Conservation (phyloP, 2,888 invertebrate genomes). For the Galerucella nymphaeae region DNA sequence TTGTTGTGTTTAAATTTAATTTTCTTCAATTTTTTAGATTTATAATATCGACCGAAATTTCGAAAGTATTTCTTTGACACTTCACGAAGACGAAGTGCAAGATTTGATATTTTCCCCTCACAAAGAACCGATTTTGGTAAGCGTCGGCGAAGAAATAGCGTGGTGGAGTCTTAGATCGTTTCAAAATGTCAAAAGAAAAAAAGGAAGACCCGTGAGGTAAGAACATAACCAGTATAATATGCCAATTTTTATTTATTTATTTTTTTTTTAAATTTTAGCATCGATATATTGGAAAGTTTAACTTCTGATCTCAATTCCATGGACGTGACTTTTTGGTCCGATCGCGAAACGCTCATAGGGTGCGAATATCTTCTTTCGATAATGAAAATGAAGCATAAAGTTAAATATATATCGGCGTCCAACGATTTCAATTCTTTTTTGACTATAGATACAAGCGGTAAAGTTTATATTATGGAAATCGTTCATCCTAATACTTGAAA, state of each 20-base stretch:
- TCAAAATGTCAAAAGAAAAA: constrained; percentile 31
- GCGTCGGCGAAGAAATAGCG: constrained; percentile 70
- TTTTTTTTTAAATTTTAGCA: constrained; percentile 42
- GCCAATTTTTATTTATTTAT: neutral
- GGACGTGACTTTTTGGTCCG: constrained; percentile 44
- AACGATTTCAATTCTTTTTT: constrained; percentile 70
- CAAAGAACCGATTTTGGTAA: constrained; percentile 67
- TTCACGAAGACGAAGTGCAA: constrained; percentile 69
- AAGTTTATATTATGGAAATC: constrained; percentile 70
- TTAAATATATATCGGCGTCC: constrained; percentile 59
- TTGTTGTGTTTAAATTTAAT: too few species aligned
- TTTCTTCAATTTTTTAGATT: constrained; percentile 32
- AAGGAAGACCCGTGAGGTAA: constrained; percentile 42
- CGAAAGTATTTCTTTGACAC: constrained; percentile 57
- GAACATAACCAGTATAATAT: neutral
- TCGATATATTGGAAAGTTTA: constrained; percentile 42
- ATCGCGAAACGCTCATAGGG: constrained; percentile 31
- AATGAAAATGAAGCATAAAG: constrained; percentile 61
- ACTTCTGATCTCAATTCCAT: constrained; percentile 30
- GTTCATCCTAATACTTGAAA: constrained; percentile 17
- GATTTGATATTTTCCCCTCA: constrained; percentile 68
- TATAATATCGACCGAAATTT: constrained; percentile 38
- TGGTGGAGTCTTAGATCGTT: constrained; percentile 67
- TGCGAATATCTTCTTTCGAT: constrained; percentile 59
- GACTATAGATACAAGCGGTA: constrained; percentile 71